phyloP scores from a whole-genome alignment of 2,113 vertebrate genomes.

The Falco punctatus region DNA sequence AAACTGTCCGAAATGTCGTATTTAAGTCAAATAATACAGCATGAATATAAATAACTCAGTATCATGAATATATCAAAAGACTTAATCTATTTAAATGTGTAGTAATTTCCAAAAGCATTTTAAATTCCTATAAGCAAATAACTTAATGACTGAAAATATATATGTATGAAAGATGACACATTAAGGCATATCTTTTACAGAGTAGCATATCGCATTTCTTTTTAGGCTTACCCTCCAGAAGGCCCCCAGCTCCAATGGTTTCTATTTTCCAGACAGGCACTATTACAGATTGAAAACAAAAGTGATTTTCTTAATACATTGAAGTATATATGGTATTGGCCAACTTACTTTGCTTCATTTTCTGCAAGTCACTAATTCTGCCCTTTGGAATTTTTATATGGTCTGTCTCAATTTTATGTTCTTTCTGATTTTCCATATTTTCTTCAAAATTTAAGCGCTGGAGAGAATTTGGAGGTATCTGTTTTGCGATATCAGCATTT shows the following conservation, averaged over 20 bases:
- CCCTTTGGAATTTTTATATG: constrained; percentile 69
- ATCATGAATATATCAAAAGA: background rate
- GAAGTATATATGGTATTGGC: background rate
- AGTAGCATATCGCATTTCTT: background rate
- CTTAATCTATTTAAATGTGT: background rate
- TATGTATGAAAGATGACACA: background rate
- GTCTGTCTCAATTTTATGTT: constrained; percentile 63
- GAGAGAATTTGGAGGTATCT: constrained; percentile 80
- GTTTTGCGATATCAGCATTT: constrained; percentile 68
- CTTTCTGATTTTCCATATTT: constrained; percentile 65
- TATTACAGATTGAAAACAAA: background rate
- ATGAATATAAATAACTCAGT: background rate
- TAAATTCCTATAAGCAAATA: background rate
- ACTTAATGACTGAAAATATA: background rate
- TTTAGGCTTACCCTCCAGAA: background rate
- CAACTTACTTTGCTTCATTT: constrained; percentile 82
- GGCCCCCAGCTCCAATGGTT: background rate
- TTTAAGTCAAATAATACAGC: background rate
- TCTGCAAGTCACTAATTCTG: constrained; percentile 73
- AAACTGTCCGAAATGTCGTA: accelerated
- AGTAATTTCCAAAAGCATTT: background rate
- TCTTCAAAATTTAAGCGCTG: constrained; percentile 79
- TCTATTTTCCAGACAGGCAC: background rate
- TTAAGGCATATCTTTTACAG: background rate
- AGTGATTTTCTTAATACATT: background rate